These are phyloP conservation scores for Pseudococcus viburni DNA, from an alignment of 2,888 invertebrate species.

Conservation along the genomic window DNA sequence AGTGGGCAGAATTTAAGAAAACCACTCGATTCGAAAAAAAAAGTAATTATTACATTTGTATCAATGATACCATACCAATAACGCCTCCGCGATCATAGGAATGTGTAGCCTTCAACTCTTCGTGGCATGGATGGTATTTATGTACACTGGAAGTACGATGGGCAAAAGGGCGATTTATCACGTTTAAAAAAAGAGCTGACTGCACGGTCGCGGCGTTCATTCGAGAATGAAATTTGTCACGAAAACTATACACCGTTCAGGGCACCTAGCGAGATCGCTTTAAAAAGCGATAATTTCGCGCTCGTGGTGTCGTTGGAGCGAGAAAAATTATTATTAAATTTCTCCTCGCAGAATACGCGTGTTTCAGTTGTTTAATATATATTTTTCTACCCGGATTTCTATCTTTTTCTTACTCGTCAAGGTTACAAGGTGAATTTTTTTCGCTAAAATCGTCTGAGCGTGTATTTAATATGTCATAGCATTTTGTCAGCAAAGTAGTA, in stretches of 20 bases:
- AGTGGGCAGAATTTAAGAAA: no score
- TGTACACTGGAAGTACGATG: no score
- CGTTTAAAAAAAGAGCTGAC: no score
- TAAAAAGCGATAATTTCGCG: not conserved
- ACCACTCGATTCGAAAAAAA: no score
- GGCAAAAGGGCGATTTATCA: no score
- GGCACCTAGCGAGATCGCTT: not conserved
- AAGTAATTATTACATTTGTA: no score
- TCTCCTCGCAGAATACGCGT: not conserved
- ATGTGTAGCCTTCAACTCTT: no score
- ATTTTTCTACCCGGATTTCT: not conserved
- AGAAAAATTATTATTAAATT: slow-evolving; percentile 9
- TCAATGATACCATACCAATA: no score
- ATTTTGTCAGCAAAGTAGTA: not conserved
- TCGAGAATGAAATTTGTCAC: not conserved
- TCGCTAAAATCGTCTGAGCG: not conserved
- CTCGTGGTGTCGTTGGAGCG: not conserved
- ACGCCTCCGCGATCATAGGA: no score
- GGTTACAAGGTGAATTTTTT: not conserved
- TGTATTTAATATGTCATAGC: not conserved
- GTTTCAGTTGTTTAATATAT: not conserved
- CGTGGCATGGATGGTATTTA: no score
- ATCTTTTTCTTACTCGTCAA: not conserved
- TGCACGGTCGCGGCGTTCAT: not conserved
- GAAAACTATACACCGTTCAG: not conserved